Percentiles rank a stretch among this genome's conserved stretches.
Evolutionary conservation across 2,797 vertebrate genomes (phyloP).

Genomic region (Capromys pilorides): DNA sequence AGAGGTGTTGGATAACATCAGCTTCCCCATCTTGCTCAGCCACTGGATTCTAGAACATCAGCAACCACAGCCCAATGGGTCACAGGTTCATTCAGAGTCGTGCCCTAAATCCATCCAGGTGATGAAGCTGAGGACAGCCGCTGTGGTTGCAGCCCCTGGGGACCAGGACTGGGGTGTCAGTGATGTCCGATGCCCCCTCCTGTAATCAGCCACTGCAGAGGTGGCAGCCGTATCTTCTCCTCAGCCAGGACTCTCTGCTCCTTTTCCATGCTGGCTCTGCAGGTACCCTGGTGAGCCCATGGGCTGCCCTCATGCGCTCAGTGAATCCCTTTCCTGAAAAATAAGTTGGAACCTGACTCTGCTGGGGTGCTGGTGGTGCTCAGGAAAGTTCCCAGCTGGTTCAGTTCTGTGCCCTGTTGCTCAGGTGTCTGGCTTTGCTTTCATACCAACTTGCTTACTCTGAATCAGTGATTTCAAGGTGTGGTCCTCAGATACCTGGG

Average conservation of each 20-base stretch:
- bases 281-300: no score
- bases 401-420: neutral
- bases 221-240: neutral
- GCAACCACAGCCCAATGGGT: neutral
- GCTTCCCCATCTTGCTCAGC: neutral
- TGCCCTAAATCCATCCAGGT: neutral
- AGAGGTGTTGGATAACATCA: rapidly evolving
- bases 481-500: neutral
- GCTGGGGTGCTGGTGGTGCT: no score
- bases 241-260: neutral
- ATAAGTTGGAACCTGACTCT: neutral
- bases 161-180: neutral
- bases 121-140: neutral
- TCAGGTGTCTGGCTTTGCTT: neutral
- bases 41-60: neutral
- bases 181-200: neutral
- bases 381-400: neutral
- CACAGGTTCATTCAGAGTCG: neutral
- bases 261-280: neutral
- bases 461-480: neutral
- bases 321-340: neutral
- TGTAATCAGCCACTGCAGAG: neutral
- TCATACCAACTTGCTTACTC: neutral
- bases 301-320: neutral
- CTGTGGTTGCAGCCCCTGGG: neutral